A percentile compares a stretch with the other conserved stretches of the same genome.
phyloP scores from a whole-genome alignment of 2,113 vertebrate genomes.

The Porphyrio hochstetteri region DNA sequence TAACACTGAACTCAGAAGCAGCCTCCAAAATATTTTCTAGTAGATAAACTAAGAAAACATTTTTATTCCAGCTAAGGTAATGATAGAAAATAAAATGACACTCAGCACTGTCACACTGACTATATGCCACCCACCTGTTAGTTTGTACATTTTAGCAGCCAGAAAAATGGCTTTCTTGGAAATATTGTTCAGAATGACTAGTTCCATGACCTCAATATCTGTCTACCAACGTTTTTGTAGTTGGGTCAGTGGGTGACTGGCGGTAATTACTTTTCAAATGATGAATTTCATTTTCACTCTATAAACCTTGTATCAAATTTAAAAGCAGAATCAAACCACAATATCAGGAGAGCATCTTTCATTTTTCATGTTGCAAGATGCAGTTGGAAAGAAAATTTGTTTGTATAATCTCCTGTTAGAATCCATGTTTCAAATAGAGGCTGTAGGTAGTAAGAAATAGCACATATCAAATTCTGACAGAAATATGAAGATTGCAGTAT shows the following conservation, averaged over 20 bases:
- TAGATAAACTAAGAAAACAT: conserved; percentile 61
- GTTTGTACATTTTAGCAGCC: background rate
- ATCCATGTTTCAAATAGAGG: background rate
- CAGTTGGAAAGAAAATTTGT: background rate
- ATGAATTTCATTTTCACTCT: background rate
- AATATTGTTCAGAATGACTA: background rate
- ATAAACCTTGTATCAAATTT: background rate
- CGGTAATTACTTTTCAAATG: background rate
- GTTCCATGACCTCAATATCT: background rate
- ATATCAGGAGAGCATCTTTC: background rate
- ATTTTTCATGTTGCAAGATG: background rate
- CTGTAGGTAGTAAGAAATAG: background rate
- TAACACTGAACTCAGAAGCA: conserved; percentile 29
- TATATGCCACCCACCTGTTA: background rate
- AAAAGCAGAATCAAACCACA: background rate
- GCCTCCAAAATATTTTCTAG: conserved; percentile 46
- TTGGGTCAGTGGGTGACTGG: background rate
- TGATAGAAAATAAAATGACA: conserved; percentile 55
- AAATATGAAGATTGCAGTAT: background rate
- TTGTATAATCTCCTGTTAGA: background rate
- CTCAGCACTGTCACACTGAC: background rate
- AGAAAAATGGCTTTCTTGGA: conserved; percentile 32
- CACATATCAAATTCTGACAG: background rate
- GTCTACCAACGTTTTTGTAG: background rate
- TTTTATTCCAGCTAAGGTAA: conserved; percentile 61